A percentile compares a stretch with the other conserved stretches of the same genome.
phyloP scores from a whole-genome alignment of 2,888 invertebrate species.

The Dasypogon diadema region DNA sequence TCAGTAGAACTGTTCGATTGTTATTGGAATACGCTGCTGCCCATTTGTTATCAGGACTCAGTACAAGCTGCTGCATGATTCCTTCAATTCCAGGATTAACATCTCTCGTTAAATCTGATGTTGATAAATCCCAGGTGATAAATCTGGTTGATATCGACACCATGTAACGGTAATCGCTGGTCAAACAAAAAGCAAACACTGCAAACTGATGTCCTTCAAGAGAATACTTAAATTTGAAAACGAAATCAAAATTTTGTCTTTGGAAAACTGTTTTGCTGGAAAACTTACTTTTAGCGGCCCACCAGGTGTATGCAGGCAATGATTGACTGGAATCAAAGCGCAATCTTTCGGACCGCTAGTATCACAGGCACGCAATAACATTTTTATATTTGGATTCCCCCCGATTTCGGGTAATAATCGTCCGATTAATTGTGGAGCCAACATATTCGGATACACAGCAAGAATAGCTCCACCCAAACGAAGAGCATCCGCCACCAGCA shows the following conservation, averaged over 20 bases:
- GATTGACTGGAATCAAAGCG: conserved; percentile 91
- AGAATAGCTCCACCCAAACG: conserved; percentile 94
- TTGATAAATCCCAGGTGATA: conserved; percentile 96
- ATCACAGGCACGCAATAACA: conserved; percentile 91
- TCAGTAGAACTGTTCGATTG: conserved; percentile 92
- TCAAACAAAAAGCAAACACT: conserved; percentile 91
- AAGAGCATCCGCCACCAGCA: conserved; percentile 93
- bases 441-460: conserved; percentile 92
- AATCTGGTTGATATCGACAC: conserved; percentile 97
- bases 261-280: background rate
- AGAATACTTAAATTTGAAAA: conserved; percentile 78
- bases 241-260: background rate
- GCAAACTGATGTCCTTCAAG: conserved; percentile 98
- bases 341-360: conserved; percentile 89
- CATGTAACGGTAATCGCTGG: conserved; percentile 91
- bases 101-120: conserved; percentile 93
- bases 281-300: conserved; percentile 88
- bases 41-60: conserved; percentile 96
- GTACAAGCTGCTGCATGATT: conserved; percentile 92
- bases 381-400: conserved; percentile 83
- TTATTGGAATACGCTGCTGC: conserved; percentile 97
- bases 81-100: conserved; percentile 95
- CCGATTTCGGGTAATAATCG: conserved; percentile 92
- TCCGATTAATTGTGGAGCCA: conserved; percentile 94
- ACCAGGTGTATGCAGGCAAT: conserved; percentile 98